Conservation (phyloP, 2,113 vertebrate genomes). For the Pelvicachromis taeniatus region DNA sequence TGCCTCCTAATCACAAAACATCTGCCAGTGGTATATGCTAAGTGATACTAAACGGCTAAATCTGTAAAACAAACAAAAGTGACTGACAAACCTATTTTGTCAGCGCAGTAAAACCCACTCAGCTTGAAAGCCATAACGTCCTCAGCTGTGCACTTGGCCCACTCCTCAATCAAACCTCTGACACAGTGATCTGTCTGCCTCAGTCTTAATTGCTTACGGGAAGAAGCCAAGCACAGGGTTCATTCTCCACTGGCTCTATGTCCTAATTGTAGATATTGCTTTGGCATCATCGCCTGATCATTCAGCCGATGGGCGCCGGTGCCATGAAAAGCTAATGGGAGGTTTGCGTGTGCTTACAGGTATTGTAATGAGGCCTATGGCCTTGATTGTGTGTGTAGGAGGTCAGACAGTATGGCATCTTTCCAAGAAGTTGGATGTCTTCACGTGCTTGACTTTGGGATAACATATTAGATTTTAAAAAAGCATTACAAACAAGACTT, state of each 20-base stretch:
- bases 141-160: constrained; percentile 65
- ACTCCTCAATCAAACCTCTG: constrained; percentile 65
- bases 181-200: constrained; percentile 62
- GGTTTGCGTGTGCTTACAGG: background rate
- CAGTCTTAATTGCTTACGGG: constrained; percentile 61
- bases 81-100: constrained; percentile 51
- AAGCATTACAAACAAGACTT: background rate
- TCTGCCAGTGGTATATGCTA: constrained; percentile 78
- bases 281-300: constrained; percentile 41
- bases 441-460: background rate
- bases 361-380: background rate
- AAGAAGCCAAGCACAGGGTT: constrained; percentile 50
- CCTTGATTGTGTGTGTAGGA: background rate
- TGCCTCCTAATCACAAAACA: constrained; percentile 83
- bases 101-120: constrained; percentile 44
- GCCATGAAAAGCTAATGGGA: constrained; percentile 1
- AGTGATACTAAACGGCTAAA: constrained; percentile 68
- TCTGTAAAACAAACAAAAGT: constrained; percentile 63
- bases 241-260: constrained; percentile 38
- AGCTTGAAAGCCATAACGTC: constrained; percentile 50
- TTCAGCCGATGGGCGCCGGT: background rate
- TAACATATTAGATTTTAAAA: background rate
- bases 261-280: constrained; percentile 65
- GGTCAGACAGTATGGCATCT: background rate
- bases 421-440: background rate